A percentile compares a stretch with the other conserved stretches of the same genome.
These are phyloP conservation scores for Heterodera filipjevi DNA, from an alignment of 2,888 invertebrate species.

Conservation along the genomic window DNA sequence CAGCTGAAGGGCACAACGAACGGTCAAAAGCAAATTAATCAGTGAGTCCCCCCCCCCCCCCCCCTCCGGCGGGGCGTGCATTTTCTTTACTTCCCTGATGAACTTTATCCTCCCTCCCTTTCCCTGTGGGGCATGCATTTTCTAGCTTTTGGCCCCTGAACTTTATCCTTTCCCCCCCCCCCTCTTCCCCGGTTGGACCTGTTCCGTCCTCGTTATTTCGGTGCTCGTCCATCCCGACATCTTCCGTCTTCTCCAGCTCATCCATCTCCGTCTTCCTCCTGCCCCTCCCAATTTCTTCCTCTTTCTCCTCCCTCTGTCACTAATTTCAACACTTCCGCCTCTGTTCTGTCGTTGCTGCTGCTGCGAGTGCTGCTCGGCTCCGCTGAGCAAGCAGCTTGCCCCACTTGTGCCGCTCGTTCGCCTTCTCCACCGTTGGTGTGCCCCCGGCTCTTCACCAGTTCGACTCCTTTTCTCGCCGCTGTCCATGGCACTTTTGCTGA, in stretches of 20 bases:
- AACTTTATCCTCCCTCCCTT: too few species aligned
- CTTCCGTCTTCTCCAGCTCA: slow-evolving; percentile 21
- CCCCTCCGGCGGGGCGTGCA: neutral
- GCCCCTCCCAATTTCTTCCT: neutral
- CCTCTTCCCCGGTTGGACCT: too few species aligned
- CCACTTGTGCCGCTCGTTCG: slow-evolving; percentile 10
- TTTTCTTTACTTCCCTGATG: neutral
- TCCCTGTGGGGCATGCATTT: too few species aligned
- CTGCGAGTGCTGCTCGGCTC: neutral
- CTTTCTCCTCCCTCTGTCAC: slow-evolving; percentile 2
- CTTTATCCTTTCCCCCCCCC: neutral
- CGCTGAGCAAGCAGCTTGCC: slow-evolving; percentile 18
- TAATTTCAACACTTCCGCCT: neutral
- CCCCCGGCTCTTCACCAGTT: neutral
- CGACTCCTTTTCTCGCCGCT: slow-evolving; percentile 5
- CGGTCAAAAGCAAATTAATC: too few species aligned
- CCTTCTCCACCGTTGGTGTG: neutral
- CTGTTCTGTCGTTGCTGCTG: neutral
- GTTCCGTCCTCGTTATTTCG: slow-evolving; percentile 16
- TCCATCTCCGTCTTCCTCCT: slow-evolving; percentile 4
- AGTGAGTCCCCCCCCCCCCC: too few species aligned
- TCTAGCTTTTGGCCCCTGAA: too few species aligned
- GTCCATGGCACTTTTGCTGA: slow-evolving; percentile 11
- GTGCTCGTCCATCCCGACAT: slow-evolving; percentile 15
- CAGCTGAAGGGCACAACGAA: slow-evolving; percentile 4